These are phyloP conservation scores for Battus philenor DNA, from an alignment of 1,140 invertebrate genomes.

Conservation along the genomic window DNA sequence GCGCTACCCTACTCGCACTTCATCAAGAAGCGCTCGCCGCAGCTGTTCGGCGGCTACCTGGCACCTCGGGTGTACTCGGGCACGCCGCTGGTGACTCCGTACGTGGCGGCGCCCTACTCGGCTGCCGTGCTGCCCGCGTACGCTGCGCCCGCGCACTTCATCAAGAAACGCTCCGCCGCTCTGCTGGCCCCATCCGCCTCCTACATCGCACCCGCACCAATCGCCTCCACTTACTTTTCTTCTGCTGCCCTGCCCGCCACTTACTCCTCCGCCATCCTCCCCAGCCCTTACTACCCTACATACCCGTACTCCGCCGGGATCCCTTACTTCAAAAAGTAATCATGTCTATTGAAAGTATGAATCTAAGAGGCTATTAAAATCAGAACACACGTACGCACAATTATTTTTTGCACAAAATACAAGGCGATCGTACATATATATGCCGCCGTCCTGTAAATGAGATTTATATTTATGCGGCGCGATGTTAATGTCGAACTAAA, in stretches of 20 bases:
- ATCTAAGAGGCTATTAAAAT: too few relatives aligned
- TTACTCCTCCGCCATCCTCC: neutral
- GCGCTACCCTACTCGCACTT: conserved; percentile 32
- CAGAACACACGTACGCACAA: too few relatives aligned
- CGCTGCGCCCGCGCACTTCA: neutral
- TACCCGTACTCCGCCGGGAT: too few relatives aligned
- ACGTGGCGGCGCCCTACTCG: too few relatives aligned
- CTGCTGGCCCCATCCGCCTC: conserved; percentile 27
- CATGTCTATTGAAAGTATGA: too few relatives aligned
- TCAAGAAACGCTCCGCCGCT: neutral
- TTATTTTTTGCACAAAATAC: too few relatives aligned
- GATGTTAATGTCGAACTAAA: too few relatives aligned
- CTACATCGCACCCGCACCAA: conserved; percentile 15
- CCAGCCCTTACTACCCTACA: neutral
- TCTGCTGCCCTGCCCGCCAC: neutral
- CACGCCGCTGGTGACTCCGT: too few relatives aligned
- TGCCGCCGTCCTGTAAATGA: too few relatives aligned
- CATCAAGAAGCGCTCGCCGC: conserved; percentile 50
- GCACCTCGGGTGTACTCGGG: conserved; percentile 19
- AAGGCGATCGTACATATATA: too few relatives aligned
- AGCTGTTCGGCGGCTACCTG: conserved; percentile 29
- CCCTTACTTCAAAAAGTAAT: too few relatives aligned
- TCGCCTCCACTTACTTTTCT: conserved; percentile 23
- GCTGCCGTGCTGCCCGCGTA: neutral
- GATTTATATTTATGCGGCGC: too few relatives aligned